Conservation (phyloP, 2,113 vertebrate species). For the Scomber colias region DNA sequence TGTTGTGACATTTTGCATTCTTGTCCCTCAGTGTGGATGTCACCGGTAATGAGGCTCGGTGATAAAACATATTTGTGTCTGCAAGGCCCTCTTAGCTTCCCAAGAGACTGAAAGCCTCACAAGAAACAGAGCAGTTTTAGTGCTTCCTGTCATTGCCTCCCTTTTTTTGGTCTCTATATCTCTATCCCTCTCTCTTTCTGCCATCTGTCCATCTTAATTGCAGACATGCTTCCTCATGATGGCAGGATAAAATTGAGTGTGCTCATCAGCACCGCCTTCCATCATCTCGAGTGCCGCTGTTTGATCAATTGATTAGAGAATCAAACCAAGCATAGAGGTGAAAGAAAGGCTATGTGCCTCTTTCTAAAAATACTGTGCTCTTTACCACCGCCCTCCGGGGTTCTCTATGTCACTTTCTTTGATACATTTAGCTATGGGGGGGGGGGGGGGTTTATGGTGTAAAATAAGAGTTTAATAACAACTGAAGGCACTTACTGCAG, state of each 20-base stretch:
- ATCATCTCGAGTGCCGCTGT: conserved; percentile 68
- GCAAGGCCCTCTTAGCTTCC: conserved; percentile 43
- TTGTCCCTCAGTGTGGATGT: conserved; percentile 68
- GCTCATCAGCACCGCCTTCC: conserved; percentile 70
- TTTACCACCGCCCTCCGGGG: not conserved
- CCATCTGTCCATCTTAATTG: conserved; percentile 80
- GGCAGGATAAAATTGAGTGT: conserved; percentile 62
- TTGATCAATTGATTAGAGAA: conserved; percentile 77
- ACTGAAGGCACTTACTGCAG: not conserved
- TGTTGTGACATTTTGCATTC: conserved; percentile 71
- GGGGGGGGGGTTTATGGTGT: not conserved
- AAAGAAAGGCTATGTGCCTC: conserved; percentile 43
- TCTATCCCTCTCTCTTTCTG: conserved; percentile 49
- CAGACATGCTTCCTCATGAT: conserved; percentile 64
- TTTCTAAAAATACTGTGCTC: conserved; percentile 62
- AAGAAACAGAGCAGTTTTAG: conserved; percentile 50
- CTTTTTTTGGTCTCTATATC: conserved; percentile 45
- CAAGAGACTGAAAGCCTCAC: conserved; percentile 42
- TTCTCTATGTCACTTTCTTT: conserved; percentile 19
- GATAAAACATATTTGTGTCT: conserved; percentile 68
- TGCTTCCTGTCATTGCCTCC: conserved; percentile 51
- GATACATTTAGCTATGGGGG: not conserved
- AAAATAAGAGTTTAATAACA: not conserved
- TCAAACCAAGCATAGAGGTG: conserved; percentile 70
- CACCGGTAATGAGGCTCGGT: conserved; percentile 72